Conservation (phyloP, 2,113 vertebrate species). For the Scalopus aquaticus region DNA sequence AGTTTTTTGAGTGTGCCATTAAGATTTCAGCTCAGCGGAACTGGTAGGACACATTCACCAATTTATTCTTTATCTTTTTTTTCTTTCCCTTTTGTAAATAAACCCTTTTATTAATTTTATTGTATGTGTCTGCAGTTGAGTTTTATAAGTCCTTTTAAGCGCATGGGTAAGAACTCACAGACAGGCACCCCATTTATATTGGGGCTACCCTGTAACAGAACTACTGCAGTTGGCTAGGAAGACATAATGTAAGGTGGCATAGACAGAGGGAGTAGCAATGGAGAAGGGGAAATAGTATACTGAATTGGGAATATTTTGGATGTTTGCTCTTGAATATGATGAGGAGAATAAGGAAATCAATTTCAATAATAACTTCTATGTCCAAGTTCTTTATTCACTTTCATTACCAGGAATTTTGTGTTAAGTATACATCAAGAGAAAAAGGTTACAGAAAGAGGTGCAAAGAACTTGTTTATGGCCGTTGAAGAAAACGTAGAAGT, state of each 20-base stretch:
- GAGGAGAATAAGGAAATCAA: background rate
- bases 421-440: background rate
- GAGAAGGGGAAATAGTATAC: background rate
- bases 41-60: too few species aligned
- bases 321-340: background rate
- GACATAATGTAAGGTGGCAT: background rate
- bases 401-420: background rate
- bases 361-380: background rate
- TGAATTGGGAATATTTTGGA: background rate
- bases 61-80: too few species aligned
- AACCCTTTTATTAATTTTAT: too few species aligned
- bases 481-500: background rate
- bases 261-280: background rate
- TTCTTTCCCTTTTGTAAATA: too few species aligned
- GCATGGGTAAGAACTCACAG: too few species aligned
- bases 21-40: too few species aligned
- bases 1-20: too few species aligned
- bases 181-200: too few species aligned
- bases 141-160: too few species aligned
- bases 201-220: too few species aligned
- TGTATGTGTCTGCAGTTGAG: too few species aligned
- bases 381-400: constrained; percentile 17
- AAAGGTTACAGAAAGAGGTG: background rate
- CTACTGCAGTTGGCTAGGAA: background rate
- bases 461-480: background rate